Percentiles rank a stretch among this genome's conserved stretches.
Evolutionary conservation across 2,888 invertebrate species (phyloP).

Genomic region (Muscina levida): DNA sequence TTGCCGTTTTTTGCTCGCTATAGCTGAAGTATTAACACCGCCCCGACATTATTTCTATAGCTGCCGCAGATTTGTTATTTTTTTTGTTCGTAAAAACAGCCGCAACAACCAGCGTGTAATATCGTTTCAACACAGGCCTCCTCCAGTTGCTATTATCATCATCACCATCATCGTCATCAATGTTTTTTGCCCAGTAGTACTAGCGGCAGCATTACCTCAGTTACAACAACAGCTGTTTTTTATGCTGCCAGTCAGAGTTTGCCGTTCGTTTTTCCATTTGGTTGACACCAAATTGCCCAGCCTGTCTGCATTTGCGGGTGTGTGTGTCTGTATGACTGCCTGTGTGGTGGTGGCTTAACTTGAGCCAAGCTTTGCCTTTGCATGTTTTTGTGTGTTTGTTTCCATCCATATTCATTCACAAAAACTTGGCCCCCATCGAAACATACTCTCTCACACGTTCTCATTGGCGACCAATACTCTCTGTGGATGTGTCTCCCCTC

Average conservation of each 20-base stretch:
- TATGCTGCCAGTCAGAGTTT: too few relatives aligned
- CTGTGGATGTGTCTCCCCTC: conserved; percentile 6
- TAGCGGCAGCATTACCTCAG: background rate
- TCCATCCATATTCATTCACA: conserved; percentile 33
- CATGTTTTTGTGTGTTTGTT: conserved; percentile 7
- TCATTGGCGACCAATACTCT: background rate
- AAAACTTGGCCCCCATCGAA: background rate
- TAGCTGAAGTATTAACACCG: conserved; percentile 6
- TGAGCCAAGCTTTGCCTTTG: background rate
- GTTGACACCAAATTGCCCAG: background rate
- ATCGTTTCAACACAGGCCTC: conserved; percentile 8
- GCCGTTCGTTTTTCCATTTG: conserved; percentile 11
- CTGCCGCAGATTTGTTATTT: background rate
- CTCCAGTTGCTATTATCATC: background rate
- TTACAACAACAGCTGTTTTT: conserved; percentile 35
- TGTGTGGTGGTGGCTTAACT: background rate
- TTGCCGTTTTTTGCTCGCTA: background rate
- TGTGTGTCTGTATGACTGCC: too few relatives aligned
- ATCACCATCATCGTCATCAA: background rate
- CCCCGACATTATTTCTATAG: conserved; percentile 13
- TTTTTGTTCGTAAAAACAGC: background rate
- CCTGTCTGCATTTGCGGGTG: too few relatives aligned
- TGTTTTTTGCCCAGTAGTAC: background rate
- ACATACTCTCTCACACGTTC: conserved; percentile 1
- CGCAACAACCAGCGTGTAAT: conserved; percentile 3